A percentile compares a stretch with the other conserved stretches of the same genome.
Conservation (phyloP, 1,140 invertebrate genomes). For the Bombus superbus region DNA sequence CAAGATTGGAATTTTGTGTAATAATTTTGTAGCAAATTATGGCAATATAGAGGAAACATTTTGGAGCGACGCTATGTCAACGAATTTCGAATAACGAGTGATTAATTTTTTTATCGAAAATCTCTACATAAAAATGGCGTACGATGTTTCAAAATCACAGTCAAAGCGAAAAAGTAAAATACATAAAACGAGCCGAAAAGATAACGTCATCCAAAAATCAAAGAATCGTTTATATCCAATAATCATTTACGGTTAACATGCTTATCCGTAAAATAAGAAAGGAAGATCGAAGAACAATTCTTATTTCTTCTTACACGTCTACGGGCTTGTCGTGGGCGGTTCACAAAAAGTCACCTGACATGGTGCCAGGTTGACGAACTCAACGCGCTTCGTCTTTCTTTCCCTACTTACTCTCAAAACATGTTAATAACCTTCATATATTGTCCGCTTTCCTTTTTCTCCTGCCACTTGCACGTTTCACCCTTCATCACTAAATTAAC, state of each 20-base stretch:
- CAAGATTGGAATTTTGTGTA: neutral
- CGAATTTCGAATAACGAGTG: too few species aligned
- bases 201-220: neutral
- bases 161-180: neutral
- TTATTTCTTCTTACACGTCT: slow-evolving; percentile 39
- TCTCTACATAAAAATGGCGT: too few species aligned
- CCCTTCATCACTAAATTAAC: neutral
- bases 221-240: neutral
- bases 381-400: slow-evolving; percentile 48
- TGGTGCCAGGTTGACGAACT: slow-evolving; percentile 55
- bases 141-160: too few species aligned
- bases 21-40: neutral
- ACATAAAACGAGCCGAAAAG: too few species aligned
- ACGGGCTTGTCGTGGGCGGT: slow-evolving; percentile 56
- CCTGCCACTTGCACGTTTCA: slow-evolving; percentile 4
- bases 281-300: neutral
- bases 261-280: slow-evolving; percentile 34
- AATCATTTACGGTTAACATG: slow-evolving; percentile 15
- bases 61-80: too few species aligned
- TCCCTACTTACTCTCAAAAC: slow-evolving; percentile 70
- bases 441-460: slow-evolving; percentile 10
- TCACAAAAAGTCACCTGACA: slow-evolving; percentile 64
- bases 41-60: too few species aligned
- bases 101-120: too few species aligned
- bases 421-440: slow-evolving; percentile 69